Percentiles rank a stretch among this genome's conserved stretches.
Evolutionary conservation across 2,113 vertebrate genomes (phyloP).

Genomic region (Daphoenositta chrysoptera): DNA sequence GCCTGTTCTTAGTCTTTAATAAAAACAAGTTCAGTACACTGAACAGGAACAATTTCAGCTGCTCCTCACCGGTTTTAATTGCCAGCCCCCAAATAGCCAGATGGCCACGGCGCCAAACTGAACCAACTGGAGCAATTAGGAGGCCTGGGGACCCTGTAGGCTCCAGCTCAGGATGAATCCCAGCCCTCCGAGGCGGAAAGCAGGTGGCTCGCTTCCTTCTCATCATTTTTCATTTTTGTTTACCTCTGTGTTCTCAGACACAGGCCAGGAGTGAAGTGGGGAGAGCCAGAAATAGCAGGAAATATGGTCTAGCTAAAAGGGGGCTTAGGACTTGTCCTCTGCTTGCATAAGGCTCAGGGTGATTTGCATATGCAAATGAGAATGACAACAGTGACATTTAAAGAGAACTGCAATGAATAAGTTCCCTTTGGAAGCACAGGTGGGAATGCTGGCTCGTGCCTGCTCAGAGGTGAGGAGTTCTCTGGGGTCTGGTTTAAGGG

Average conservation of each 20-base stretch:
- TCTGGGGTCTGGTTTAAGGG: neutral
- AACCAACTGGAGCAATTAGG: neutral
- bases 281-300: neutral
- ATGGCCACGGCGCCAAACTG: neutral
- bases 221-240: conserved; percentile 6
- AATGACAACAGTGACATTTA: fast-evolving
- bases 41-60: neutral
- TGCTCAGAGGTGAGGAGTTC: neutral
- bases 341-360: neutral
- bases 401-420: neutral
- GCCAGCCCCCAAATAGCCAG: neutral
- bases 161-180: neutral
- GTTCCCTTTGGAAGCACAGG: neutral
- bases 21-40: neutral
- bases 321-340: neutral
- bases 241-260: neutral
- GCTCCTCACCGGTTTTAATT: neutral
- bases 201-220: neutral
- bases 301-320: neutral
- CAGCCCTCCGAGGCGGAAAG: neutral
- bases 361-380: neutral
- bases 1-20: neutral
- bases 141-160: neutral
- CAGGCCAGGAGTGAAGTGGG: neutral
- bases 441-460: neutral